Base-by-base conservation (phyloP, 2,797 vertebrate species). In the Diplodus puntazzo region DNA sequence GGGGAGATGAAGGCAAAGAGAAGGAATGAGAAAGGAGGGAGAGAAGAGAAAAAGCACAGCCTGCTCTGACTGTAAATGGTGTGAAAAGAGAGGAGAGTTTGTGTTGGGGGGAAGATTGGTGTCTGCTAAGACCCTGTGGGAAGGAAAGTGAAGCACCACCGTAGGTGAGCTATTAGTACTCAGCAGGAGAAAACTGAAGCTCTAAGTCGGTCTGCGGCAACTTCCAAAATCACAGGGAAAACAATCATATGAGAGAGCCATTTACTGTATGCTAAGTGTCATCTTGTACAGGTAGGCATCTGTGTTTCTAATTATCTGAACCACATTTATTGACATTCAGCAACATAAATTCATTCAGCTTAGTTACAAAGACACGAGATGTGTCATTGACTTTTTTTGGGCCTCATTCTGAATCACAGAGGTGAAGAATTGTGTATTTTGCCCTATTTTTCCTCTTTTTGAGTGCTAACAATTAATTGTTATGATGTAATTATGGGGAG, bases 31-130 rank as follows among this genome's bases (percentile, higher is more conserved):
- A 82, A 75, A 79, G 79, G 54, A 71, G 67, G 25, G 39, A 46
- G 42, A 45, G 58, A 20, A 45, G 58, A 60, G 25, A 55, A 45
- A 69, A 82, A 60, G 60, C 39, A 39, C 54, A 23, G 81, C 62
- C 77, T 86, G 84, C 69, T 81, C 80, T 76, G 88, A 91, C 86
- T 92, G 78, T 88, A 83, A 83, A 91, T 90, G 84, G 77, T 84
- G 76, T 73, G 77, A 64, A 74, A 75, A 64, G 74, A 75, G 66
- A 18, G 67, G 64, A 81, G 77, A 72, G 85, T 87, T 89, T 77
- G 69, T 65, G 72, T 82, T 83, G 76, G 60, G 69, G 68, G 65
- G 39, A 69, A 84, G 84, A 87, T 88, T 87, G 73, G 73, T 88
- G 79, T 88, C 76, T 80, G 80, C 83, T 83, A 73, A 70, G 73